phyloP scores from a whole-genome alignment of 2,113 vertebrate species.

The Fregata magnificens region DNA sequence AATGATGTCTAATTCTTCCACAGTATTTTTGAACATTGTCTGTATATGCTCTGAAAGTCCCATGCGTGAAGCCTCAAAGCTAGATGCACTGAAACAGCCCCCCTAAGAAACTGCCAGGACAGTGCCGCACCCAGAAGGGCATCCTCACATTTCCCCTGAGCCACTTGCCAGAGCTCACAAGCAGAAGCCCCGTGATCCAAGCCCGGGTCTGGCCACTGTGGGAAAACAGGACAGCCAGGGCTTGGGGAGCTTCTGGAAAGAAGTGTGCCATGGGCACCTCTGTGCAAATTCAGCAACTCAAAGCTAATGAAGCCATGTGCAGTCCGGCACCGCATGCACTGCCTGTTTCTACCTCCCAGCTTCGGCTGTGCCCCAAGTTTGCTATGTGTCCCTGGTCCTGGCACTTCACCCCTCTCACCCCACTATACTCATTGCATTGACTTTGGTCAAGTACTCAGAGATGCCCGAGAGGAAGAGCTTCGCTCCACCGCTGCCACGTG shows the following conservation, averaged over 20 bases:
- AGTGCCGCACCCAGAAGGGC: not conserved
- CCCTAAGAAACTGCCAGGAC: too few species aligned
- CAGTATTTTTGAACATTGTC: fast-evolving
- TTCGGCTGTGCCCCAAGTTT: not conserved
- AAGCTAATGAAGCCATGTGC: fast-evolving
- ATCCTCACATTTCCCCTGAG: not conserved
- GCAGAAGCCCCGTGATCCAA: not conserved
- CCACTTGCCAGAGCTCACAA: not conserved
- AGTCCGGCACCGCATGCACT: not conserved
- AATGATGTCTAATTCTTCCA: fast-evolving
- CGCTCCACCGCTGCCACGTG: not conserved
- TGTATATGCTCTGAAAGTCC: fast-evolving
- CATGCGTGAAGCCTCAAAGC: not conserved
- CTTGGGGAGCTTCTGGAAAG: not conserved
- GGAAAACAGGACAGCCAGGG: not conserved
- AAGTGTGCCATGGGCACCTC: not conserved
- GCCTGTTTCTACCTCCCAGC: too few species aligned
- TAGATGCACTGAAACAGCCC: not conserved
- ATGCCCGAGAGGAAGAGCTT: not conserved
- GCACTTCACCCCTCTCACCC: not conserved
- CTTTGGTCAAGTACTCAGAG: not conserved
- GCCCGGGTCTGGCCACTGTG: too few species aligned
- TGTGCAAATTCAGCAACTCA: not conserved
- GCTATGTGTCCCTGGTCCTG: fast-evolving
- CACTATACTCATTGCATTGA: fast-evolving